Base-by-base conservation (phyloP, 1,140 invertebrate genomes). In the Streblospio benedicti region DNA sequence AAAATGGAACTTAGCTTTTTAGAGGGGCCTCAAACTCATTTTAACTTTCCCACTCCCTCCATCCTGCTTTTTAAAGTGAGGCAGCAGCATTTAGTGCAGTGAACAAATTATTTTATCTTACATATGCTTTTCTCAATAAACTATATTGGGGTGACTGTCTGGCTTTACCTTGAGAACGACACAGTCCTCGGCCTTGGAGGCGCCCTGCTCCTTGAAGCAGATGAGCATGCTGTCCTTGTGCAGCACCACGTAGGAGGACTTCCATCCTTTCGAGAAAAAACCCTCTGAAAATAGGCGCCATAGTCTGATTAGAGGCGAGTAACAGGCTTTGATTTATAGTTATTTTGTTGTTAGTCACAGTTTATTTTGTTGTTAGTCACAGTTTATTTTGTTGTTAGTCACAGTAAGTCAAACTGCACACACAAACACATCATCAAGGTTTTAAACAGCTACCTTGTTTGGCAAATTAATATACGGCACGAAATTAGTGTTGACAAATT, bases 261-360 rank as follows among this genome's bases (percentile, higher is more conserved):
- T 61, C 28, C 43, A 61, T 18, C 53, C 53, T 25, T 49, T 61
- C 23, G 60, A 61, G 35, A 61, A 45, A 45, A 61, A 61, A 9
- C 60, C 60, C 45, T 57, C 60, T 61, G 51, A 30, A 28, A n/a
- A n/a, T n/a, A n/a, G n/a, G n/a, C n/a, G n/a, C 18, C 18, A 12
- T 12, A 41, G 12, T 41, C 18, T 41, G 38, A 18, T 12, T 12
- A 41, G 12, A 12, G 14, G 9, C 9, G 23, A 16, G 14, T 12
- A 16, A 16, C 12, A 50, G 23, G 12, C 9, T 50, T 50, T 50
- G 23, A 16, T 12, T 50, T 50, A 50, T 12, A 50, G 23, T 12
- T 50, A 12, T 50, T 50, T 50, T 50, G 9, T 50, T 14, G 14
- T 23, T 12, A 50, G 9, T 50, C 23, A 20, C 1, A n/a, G n/a